A percentile compares a stretch with the other conserved stretches of the same genome.
These are phyloP conservation scores for Euplagia quadripunctaria DNA, from an alignment of 2,888 invertebrate genomes.

Conservation along the genomic window DNA sequence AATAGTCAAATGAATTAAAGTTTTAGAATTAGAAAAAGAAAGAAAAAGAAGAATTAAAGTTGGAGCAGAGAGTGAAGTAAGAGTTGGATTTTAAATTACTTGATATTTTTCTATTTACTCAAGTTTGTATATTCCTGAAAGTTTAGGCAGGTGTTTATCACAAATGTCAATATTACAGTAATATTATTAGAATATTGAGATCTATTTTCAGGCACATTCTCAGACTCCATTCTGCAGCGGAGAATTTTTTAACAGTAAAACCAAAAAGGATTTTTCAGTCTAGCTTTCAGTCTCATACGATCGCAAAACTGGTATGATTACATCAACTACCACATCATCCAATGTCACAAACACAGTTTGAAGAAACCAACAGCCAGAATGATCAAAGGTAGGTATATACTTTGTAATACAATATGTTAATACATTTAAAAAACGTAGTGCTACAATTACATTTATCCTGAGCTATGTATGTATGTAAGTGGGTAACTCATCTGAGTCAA, in stretches of 20 bases:
- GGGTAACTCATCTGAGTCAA: constrained; percentile 39
- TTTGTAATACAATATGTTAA: not conserved
- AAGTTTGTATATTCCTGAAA: too few relatives aligned
- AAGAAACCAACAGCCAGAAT: not conserved
- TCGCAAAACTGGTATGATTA: not conserved
- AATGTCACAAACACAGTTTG: not conserved
- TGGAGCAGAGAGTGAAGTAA: too few relatives aligned
- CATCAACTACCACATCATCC: not conserved
- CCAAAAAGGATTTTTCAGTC: not conserved
- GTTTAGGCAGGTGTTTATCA: too few relatives aligned
- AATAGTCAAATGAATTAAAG: not conserved
- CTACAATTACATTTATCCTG: not conserved
- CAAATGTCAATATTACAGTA: too few relatives aligned
- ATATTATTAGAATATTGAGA: not conserved
- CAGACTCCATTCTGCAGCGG: not conserved
- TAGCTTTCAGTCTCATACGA: too few relatives aligned
- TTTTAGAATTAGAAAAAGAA: not conserved
- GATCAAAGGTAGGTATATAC: not conserved
- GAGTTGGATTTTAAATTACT: too few relatives aligned
- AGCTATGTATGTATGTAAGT: constrained; percentile 26
- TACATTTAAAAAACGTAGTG: not conserved
- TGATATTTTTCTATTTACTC: too few relatives aligned
- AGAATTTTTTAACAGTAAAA: not conserved
- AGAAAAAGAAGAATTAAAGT: too few relatives aligned
- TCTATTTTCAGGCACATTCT: not conserved